These are phyloP conservation scores for Aldabrachelys gigantea DNA, from an alignment of 2,113 vertebrate genomes.

Conservation along the genomic window DNA sequence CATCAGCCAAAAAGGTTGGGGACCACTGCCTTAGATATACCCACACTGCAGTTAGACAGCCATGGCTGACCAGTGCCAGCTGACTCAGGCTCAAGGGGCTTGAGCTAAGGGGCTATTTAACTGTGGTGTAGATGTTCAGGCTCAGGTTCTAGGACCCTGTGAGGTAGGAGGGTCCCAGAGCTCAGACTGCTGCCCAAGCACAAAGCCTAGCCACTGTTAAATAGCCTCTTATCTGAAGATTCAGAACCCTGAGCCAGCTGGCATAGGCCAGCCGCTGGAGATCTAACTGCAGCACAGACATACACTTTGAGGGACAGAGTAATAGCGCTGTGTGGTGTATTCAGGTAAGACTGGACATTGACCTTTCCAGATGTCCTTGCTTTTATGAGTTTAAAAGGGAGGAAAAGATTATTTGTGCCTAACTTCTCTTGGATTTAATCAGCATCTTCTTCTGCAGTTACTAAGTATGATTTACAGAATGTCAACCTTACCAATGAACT, in stretches of 20 bases:
- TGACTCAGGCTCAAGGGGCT: neutral
- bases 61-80: neutral
- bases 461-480: neutral
- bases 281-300: too few relatives aligned
- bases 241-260: neutral
- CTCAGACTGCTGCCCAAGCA: neutral
- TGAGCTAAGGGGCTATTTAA: neutral
- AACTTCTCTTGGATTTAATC: slow-evolving; percentile 29
- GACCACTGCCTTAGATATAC: neutral
- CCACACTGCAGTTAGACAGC: neutral
- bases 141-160: neutral
- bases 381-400: neutral
- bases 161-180: neutral
- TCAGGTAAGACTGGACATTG: neutral
- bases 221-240: neutral
- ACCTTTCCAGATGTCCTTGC: neutral
- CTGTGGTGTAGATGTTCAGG: neutral
- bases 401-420: neutral
- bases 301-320: too few relatives aligned
- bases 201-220: neutral
- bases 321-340: too few relatives aligned
- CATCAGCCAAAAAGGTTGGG: too few relatives aligned
- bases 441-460: neutral
- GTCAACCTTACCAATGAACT: neutral
- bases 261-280: too few relatives aligned